These are phyloP conservation scores for Agrotis puta DNA, from an alignment of 2,888 invertebrate species.

Conservation along the genomic window DNA sequence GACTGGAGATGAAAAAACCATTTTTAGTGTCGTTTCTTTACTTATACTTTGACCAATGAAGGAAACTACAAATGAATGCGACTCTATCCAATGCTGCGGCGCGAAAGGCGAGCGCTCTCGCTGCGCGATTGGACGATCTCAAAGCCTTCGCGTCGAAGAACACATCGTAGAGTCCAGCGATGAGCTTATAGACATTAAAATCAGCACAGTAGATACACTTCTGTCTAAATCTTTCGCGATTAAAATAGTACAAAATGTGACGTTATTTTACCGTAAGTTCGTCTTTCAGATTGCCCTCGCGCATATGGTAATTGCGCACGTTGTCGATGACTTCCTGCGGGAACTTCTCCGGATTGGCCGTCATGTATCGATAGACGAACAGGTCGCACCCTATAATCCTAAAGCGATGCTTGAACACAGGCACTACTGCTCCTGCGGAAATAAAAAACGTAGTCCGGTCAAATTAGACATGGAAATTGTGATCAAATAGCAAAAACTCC, in stretches of 20 bases:
- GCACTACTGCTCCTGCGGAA: conserved; percentile 91
- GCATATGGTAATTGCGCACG: conserved; percentile 92
- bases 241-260: background rate
- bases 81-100: too few relatives aligned
- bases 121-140: too few relatives aligned
- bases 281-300: conserved; percentile 92
- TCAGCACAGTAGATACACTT: background rate
- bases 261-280: conserved; percentile 86
- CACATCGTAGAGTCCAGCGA: too few relatives aligned
- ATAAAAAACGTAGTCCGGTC: background rate
- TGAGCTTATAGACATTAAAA: too few relatives aligned
- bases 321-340: conserved; percentile 92
- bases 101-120: too few relatives aligned
- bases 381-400: conserved; percentile 94
- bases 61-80: background rate
- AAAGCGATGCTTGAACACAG: conserved; percentile 94
- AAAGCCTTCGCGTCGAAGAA: too few relatives aligned
- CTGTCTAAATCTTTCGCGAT: background rate
- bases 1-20: conserved; percentile 66
- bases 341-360: conserved; percentile 94
- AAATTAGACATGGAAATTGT: too few relatives aligned
- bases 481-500: too few relatives aligned
- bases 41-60: background rate
- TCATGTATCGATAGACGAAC: conserved; percentile 95
- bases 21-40: background rate